Conservation (phyloP, 2,113 vertebrate species). For the Corythornis madagascariensis region DNA sequence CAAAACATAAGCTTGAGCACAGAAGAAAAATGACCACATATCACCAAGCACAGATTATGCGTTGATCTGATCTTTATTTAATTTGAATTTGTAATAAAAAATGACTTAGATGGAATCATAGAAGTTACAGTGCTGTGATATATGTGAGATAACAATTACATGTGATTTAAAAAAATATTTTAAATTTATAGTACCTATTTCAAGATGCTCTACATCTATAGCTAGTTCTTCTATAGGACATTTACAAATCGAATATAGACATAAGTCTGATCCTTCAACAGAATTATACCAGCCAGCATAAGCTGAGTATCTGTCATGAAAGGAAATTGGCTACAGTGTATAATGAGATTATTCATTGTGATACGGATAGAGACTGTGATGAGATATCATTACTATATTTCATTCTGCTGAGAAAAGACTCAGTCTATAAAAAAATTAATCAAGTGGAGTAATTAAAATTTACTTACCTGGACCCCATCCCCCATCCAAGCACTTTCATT, state of each 20-base stretch:
- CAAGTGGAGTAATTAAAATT: not conserved
- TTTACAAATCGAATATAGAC: constrained; percentile 6
- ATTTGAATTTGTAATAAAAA: not conserved
- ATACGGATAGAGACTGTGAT: constrained; percentile 13
- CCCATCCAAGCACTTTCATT: not conserved
- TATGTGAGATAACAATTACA: not conserved
- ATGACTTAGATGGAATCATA: not conserved
- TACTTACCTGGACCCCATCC: not conserved
- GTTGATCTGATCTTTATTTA: not conserved
- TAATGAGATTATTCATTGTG: constrained; percentile 29
- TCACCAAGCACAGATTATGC: not conserved
- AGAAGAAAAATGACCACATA: not conserved
- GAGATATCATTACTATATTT: constrained; percentile 38
- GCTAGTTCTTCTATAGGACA: not conserved
- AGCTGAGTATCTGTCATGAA: constrained; percentile 30
- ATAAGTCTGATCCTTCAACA: not conserved
- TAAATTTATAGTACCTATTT: not conserved
- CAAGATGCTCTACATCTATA: not conserved
- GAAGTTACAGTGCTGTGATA: not conserved
- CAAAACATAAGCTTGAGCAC: not conserved
- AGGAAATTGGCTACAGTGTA: constrained; percentile 10
- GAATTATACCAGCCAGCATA: not conserved
- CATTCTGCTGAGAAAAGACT: constrained; percentile 35
- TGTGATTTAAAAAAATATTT: not conserved
- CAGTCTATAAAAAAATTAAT: constrained; percentile 21